Percentiles rank a stretch among this genome's conserved stretches.
Conservation (phyloP, 2,888 invertebrate species). For the Teleiodes luculella region DNA sequence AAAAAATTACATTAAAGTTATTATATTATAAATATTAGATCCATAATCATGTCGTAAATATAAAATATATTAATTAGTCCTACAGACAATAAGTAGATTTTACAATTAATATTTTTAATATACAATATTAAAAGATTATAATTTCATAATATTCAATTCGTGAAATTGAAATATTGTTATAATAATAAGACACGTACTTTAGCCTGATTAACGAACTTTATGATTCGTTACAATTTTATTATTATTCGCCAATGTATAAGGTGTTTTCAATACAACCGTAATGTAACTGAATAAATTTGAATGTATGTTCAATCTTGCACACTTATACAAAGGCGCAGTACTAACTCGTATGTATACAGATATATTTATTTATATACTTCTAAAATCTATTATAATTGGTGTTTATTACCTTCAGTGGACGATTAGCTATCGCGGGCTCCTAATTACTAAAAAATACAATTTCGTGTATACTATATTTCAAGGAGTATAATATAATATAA, state of each 20-base stretch:
- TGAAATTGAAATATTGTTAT: conserved; percentile 3
- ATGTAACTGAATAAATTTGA: too few relatives aligned
- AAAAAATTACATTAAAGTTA: conserved; percentile 6
- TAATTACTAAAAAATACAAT: background rate
- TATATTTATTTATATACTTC: conserved; percentile 24
- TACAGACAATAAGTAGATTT: conserved; percentile 1
- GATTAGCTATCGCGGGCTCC: conserved; percentile 63
- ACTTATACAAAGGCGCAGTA: background rate
- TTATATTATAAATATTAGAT: conserved; percentile 4
- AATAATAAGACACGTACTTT: conserved; percentile 14
- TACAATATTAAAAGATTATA: conserved; percentile 1
- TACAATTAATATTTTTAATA: conserved; percentile 4
- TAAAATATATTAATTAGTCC: conserved; percentile 4
- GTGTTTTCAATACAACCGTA: background rate
- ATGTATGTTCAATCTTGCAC: background rate
- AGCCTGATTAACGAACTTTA: conserved; percentile 8
- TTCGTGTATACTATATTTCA: too few relatives aligned
- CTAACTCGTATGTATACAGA: background rate
- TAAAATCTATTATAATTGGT: conserved; percentile 62
- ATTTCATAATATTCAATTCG: conserved; percentile 2
- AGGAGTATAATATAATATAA: background rate
- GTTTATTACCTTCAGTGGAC: conserved; percentile 76
- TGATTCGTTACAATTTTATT: background rate
- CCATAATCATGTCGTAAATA: conserved; percentile 2
- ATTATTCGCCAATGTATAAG: background rate